Evolutionary conservation across 2,113 vertebrate species (phyloP).

Genomic region (Pteruthius melanotis): DNA sequence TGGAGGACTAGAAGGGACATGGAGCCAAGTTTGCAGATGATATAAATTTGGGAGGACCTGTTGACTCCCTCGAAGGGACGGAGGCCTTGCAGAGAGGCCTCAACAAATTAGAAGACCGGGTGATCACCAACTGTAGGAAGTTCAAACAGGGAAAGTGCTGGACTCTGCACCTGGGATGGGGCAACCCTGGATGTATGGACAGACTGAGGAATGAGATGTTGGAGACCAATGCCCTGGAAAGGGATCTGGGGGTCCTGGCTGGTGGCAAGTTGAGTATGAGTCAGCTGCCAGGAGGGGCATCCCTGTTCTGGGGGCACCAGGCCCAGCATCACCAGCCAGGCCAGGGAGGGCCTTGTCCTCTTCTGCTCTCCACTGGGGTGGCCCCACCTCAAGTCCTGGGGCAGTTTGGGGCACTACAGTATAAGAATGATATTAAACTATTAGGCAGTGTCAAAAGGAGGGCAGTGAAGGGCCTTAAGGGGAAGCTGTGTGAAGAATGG

Average conservation of each 20-base stretch:
- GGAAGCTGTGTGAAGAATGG: rapidly evolving
- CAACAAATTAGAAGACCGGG: background rate
- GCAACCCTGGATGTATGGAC: background rate
- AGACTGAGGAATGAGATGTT: background rate
- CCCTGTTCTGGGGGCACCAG: background rate
- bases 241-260: background rate
- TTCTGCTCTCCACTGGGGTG: background rate
- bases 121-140: background rate
- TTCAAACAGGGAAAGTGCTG: background rate
- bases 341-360: background rate
- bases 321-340: background rate
- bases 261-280: background rate
- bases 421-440: background rate
- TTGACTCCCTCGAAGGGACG: background rate
- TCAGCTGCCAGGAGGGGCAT: background rate
- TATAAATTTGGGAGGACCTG: background rate
- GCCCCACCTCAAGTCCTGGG: background rate
- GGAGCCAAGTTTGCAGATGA: background rate
- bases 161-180: background rate
- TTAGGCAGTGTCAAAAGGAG: background rate
- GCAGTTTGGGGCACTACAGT: background rate
- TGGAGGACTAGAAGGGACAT: background rate
- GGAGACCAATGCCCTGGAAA: background rate
- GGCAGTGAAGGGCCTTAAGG: background rate
- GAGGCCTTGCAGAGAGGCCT: background rate